phyloP scores from a whole-genome alignment of 2,888 invertebrate genomes.

The Perithous albicinctus region DNA sequence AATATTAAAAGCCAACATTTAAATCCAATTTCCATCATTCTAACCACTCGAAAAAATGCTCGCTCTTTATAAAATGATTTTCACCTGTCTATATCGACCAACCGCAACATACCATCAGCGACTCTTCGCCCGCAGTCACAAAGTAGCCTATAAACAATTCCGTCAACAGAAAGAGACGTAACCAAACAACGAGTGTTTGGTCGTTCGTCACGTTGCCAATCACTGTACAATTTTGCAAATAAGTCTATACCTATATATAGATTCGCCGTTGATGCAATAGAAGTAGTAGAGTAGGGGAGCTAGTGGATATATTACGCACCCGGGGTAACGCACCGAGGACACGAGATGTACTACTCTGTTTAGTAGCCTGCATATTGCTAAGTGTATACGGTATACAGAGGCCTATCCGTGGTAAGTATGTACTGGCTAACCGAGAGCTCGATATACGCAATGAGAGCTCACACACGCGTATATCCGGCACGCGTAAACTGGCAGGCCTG shows the following conservation, averaged over 20 bases:
- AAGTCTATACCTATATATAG: neutral
- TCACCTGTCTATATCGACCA: neutral
- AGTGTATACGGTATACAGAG: neutral
- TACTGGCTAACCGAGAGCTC: neutral
- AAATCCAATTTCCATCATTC: neutral
- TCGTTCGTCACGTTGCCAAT: neutral
- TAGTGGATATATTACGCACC: slow-evolving; percentile 8
- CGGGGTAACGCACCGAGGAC: slow-evolving; percentile 43
- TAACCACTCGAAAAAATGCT: neutral
- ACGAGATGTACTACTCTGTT: slow-evolving; percentile 36
- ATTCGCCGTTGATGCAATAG: slow-evolving; percentile 32
- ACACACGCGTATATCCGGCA: slow-evolving; percentile 63
- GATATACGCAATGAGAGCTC: slow-evolving; percentile 9
- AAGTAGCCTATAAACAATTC: neutral
- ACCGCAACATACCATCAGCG: neutral
- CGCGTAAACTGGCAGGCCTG: slow-evolving; percentile 54
- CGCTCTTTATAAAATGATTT: neutral
- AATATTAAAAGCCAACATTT: neutral
- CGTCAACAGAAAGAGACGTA: neutral
- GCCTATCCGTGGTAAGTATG: neutral
- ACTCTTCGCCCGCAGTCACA: neutral
- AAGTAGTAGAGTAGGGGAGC: slow-evolving; percentile 14
- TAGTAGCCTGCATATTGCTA: slow-evolving; percentile 7
- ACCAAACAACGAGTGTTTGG: neutral
- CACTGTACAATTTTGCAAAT: neutral